Percentiles rank a stretch among this genome's conserved stretches.
These are phyloP conservation scores for Drosophila suzukii DNA, from an alignment of 1,140 invertebrate species.

Conservation along the genomic window DNA sequence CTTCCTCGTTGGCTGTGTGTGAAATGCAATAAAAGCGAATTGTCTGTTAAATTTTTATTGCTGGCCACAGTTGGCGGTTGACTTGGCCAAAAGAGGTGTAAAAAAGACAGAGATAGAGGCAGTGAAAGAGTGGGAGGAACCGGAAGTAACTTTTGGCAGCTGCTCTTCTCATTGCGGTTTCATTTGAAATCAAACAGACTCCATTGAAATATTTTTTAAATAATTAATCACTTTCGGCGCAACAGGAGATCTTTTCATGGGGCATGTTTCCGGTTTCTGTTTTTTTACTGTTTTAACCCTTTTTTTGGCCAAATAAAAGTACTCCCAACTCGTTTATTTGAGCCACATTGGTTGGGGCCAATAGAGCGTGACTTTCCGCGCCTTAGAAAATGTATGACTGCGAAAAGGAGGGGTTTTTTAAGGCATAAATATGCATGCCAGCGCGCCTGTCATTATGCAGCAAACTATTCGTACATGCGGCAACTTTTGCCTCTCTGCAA, in stretches of 20 bases:
- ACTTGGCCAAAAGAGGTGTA: not conserved
- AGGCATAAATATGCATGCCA: slow-evolving; percentile 70
- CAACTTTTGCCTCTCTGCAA: slow-evolving; percentile 54
- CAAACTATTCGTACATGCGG: slow-evolving; percentile 75
- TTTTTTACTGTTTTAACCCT: not conserved
- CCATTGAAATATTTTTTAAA: slow-evolving; percentile 51
- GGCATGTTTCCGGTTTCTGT: not conserved
- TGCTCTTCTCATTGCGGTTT: slow-evolving; percentile 48
- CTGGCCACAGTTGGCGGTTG: slow-evolving; percentile 25
- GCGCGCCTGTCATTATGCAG: slow-evolving; percentile 74
- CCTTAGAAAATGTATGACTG: slow-evolving; percentile 6
- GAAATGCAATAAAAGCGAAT: slow-evolving; percentile 66
- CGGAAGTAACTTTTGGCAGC: slow-evolving; percentile 37
- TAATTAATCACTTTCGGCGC: slow-evolving; percentile 40
- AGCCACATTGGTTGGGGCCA: slow-evolving; percentile 49
- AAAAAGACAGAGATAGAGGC: not conserved
- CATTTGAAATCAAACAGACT: slow-evolving; percentile 52
- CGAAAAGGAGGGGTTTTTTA: not conserved
- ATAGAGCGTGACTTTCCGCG: slow-evolving; percentile 68
- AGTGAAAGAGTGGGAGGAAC: not conserved
- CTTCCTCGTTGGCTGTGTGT: slow-evolving; percentile 3
- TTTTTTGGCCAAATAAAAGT: slow-evolving; percentile 2
- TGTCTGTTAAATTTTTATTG: slow-evolving; percentile 68
- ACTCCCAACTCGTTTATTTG: slow-evolving; percentile 13
- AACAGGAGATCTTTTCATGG: not conserved